These are phyloP conservation scores for Rhynchophorus ferrugineus DNA, from an alignment of 1,140 invertebrate species.

Conservation along the genomic window DNA sequence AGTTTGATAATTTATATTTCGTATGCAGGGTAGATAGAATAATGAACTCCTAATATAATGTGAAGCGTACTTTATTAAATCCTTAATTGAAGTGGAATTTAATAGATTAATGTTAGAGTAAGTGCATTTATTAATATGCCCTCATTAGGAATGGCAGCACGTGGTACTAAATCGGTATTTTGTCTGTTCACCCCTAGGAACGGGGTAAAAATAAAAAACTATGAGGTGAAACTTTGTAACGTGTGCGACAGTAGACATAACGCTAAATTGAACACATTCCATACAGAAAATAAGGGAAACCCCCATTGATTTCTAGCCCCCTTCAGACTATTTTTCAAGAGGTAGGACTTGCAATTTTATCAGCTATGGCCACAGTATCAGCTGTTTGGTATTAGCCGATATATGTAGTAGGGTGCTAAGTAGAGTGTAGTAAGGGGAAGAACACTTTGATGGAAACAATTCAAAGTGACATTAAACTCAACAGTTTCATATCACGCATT, in stretches of 20 bases:
- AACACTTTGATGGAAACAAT: no score
- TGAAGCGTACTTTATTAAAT: not conserved
- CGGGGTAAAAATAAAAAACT: not conserved
- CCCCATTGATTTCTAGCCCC: not conserved
- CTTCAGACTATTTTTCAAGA: slow-evolving; percentile 1
- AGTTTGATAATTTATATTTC: not conserved
- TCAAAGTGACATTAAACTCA: no score
- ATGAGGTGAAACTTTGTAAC: not conserved
- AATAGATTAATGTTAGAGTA: not conserved
- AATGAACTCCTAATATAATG: slow-evolving; percentile 1
- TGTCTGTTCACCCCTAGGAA: not conserved
- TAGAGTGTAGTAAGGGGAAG: not conserved
- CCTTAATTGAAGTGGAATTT: not conserved
- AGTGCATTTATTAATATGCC: not conserved
- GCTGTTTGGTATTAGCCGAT: not conserved
- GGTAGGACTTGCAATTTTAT: not conserved
- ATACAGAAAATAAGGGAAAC: not conserved
- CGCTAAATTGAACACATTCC: slow-evolving; percentile 5
- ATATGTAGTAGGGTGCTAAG: not conserved
- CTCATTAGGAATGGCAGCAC: not conserved
- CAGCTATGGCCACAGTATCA: not conserved
- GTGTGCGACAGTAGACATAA: slow-evolving; percentile 4
- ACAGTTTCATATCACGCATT: no score
- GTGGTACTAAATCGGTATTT: not conserved
- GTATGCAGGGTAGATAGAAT: not conserved